Evolutionary conservation across 1,140 invertebrate genomes (phyloP).

Genomic region (Formica selysi): DNA sequence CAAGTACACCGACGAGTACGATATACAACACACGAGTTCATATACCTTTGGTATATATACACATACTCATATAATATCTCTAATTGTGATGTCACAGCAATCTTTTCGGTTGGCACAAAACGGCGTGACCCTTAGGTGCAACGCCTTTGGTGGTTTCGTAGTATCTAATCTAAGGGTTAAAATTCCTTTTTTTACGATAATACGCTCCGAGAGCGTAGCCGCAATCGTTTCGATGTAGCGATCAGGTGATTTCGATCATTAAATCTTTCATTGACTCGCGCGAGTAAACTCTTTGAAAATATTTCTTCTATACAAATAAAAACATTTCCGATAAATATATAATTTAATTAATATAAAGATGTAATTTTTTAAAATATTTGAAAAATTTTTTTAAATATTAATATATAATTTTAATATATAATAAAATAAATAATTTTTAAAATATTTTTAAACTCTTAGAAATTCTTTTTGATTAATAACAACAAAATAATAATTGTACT

Average conservation of each 20-base stretch:
- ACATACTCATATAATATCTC: conserved; percentile 60
- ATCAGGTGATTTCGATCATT: conserved; percentile 1
- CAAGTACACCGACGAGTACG: conserved; percentile 53
- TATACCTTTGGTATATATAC: conserved; percentile 41
- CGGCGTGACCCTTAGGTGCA: conserved; percentile 9
- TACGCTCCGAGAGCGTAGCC: conserved; percentile 28
- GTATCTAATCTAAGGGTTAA: conserved; percentile 49
- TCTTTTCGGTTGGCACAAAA: conserved; percentile 46
- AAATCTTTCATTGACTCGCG: conserved; percentile 30
- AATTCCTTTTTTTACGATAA: conserved; percentile 29
- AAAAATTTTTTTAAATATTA: not conserved
- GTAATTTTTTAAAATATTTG: not conserved
- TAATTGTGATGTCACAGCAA: conserved; percentile 61
- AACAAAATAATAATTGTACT: not conserved
- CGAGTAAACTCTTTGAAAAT: not conserved
- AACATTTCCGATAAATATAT: not conserved
- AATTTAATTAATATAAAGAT: not conserved
- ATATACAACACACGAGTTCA: conserved; percentile 49
- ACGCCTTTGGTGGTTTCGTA: conserved; percentile 27
- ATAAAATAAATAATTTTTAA: too few relatives aligned
- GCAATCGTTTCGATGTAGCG: conserved; percentile 38
- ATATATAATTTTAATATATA: too few relatives aligned
- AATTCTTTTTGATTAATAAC: not conserved
- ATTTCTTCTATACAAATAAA: not conserved
- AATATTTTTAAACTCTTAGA: too few relatives aligned